Conservation (phyloP, 2,113 vertebrate genomes). For the Nothoprocta perdicaria region DNA sequence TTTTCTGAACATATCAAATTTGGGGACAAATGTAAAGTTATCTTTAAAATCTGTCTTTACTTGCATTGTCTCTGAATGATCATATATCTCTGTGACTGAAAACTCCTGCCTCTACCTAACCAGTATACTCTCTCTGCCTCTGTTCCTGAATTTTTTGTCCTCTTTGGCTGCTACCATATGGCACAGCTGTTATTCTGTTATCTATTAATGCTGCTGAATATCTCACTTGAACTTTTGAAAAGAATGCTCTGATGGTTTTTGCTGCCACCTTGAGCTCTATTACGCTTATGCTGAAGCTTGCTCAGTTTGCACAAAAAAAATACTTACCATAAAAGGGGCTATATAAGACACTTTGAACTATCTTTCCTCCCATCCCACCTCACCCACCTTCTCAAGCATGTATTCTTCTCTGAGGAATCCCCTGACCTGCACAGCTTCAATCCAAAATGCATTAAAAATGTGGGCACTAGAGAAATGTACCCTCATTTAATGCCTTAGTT, state of each 20-base stretch:
- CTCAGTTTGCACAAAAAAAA: not conserved
- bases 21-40: not conserved
- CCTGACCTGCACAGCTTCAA: not conserved
- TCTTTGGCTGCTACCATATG: constrained; percentile 42
- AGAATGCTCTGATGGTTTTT: constrained; percentile 19
- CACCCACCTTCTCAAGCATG: not conserved
- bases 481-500: not conserved
- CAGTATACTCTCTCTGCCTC: constrained; percentile 4
- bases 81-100: constrained; percentile 45
- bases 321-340: not conserved
- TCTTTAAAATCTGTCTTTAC: constrained; percentile 24
- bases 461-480: not conserved
- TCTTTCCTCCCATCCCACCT: too few relatives aligned
- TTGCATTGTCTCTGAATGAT: not conserved
- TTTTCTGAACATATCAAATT: not conserved
- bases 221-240: not conserved
- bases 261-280: constrained; percentile 65
- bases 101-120: constrained; percentile 29
- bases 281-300: not conserved
- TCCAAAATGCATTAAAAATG: not conserved
- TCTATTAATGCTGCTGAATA: not conserved
- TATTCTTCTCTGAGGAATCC: not conserved
- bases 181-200: not conserved
- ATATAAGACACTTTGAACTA: not conserved
- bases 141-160: constrained; percentile 23